These are phyloP conservation scores for Otocyon megalotis DNA, from an alignment of 2,113 vertebrate species.

Conservation along the genomic window DNA sequence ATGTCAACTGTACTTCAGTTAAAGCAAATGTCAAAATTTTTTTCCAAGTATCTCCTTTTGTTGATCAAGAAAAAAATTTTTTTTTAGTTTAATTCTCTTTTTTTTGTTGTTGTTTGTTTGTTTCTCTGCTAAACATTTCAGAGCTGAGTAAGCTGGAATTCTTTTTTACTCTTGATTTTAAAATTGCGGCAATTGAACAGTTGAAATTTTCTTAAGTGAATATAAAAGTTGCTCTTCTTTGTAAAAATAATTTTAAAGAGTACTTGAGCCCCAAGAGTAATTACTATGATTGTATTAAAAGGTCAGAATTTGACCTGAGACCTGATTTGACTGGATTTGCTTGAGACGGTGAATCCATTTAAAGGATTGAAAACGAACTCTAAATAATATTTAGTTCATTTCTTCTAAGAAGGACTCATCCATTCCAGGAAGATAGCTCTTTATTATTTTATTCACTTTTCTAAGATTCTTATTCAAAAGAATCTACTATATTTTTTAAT, in stretches of 20 bases:
- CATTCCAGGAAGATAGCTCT: conserved; percentile 6
- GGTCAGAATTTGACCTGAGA: conserved; percentile 5
- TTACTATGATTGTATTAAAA: not conserved
- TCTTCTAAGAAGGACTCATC: not conserved
- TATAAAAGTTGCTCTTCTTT: not conserved
- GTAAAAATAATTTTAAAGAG: conserved; percentile 31
- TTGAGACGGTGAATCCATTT: not conserved
- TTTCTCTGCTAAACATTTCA: conserved; percentile 6
- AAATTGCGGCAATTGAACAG: not conserved
- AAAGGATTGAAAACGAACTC: not conserved
- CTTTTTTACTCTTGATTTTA: not conserved
- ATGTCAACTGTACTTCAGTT: not conserved
- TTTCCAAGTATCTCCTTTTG: not conserved
- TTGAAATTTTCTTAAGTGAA: conserved; percentile 37
- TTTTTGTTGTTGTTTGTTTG: not conserved
- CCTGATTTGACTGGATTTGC: not conserved
- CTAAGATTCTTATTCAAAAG: not conserved
- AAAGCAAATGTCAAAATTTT: not conserved
- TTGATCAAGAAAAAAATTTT: not conserved
- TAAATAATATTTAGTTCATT: not conserved
- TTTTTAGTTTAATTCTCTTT: not conserved
- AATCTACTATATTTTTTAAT: conserved; percentile 6
- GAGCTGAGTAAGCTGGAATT: not conserved
- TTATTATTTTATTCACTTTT: not conserved
- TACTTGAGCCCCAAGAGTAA: not conserved